Evolutionary conservation across 2,888 invertebrate species (phyloP), one percentile per base, ranked within the genome.

Genomic region (Pyrochroa serraticornis): DNA sequence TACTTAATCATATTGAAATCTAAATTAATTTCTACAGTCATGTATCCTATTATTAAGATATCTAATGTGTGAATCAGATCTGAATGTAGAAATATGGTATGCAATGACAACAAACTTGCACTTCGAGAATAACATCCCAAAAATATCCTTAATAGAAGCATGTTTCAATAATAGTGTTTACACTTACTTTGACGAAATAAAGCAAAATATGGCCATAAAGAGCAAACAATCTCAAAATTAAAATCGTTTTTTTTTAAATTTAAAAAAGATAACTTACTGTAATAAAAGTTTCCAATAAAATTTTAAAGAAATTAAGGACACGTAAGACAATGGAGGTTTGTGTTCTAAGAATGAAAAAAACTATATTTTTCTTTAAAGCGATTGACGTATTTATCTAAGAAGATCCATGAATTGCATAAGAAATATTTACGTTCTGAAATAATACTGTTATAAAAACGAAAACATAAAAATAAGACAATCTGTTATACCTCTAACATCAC

Each of bases 231-330:
- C 39, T 49, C 7, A n/a, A 51, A 51, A 13, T 36, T 32, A 36
- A 35, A 31, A 43, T 1, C 12, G 22, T 22, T 22, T 3, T 3
- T 22, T 5, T 5, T 3, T 3, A 22, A 22, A 22, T 3, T 3
- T 3, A 3, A 5, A 3, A 5, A 5, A 22, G 5, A 22, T 2
- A 22, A 22, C 22, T 52, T 31, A 52, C 38, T 9, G 8, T 45
- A 10, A 31, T 37, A 43, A 52, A 52, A 1, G 52, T 52, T 7
- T 52, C 52, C 32, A 52, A 14, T 7, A 43, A 51, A 2, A 51
- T 9, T 14, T 35, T 12, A 10, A 44, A 30, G 7, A 51, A 32
- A 44, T 44, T 38, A 2, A 43, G 14, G 7, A 36, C 51, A 35
- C 43, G 43, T 32, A 51, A 34, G 8, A 36, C 41, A 2, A 44